These are phyloP conservation scores for Athalia circularis DNA, from an alignment of 2,888 invertebrate genomes.

Conservation along the genomic window DNA sequence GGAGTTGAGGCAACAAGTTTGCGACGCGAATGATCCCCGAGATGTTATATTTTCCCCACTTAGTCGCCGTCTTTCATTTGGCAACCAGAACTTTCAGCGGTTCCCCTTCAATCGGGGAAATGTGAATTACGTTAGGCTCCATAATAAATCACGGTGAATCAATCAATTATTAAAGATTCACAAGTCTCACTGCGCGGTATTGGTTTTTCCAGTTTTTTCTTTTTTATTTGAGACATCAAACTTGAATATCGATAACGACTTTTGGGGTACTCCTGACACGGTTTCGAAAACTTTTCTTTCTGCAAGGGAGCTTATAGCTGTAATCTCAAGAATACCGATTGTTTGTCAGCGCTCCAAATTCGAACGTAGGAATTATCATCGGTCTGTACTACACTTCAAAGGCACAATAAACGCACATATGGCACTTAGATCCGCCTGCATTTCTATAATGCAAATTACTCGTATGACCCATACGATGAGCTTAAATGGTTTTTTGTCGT, in stretches of 20 bases:
- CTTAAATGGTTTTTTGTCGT: background rate
- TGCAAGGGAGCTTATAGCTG: no score
- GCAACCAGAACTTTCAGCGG: background rate
- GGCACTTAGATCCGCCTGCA: background rate
- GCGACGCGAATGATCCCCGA: background rate
- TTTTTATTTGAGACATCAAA: no score
- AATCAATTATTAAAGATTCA: background rate
- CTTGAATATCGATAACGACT: no score
- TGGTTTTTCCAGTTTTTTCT: no score
- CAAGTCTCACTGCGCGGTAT: background rate
- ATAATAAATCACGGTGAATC: background rate
- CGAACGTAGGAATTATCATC: no score
- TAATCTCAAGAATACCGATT: no score
- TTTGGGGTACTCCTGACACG: no score
- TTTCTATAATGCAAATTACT: constrained; percentile 25
- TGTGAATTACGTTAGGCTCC: background rate
- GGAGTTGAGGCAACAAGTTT: constrained; percentile 1
- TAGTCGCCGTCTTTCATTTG: background rate
- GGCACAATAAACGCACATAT: background rate
- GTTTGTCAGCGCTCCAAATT: no score
- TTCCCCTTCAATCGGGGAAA: constrained; percentile 1
- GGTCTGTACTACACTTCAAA: background rate
- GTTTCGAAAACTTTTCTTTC: no score
- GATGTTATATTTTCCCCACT: background rate
- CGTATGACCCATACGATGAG: background rate